Evolutionary conservation across 2,888 invertebrate genomes (phyloP).

Genomic region (Anagyrus pseudococci): DNA sequence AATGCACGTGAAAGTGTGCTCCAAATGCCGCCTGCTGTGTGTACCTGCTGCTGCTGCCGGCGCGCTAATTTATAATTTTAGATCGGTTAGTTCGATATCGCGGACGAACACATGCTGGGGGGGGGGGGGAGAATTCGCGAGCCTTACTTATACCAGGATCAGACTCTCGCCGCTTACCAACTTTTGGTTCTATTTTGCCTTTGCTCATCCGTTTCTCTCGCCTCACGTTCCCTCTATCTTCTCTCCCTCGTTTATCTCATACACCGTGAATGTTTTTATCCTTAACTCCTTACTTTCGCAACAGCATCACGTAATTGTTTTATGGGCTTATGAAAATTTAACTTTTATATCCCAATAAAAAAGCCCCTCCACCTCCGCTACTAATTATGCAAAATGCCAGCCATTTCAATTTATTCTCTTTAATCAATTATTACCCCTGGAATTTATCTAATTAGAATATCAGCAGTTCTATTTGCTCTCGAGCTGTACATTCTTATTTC

Average conservation of each 20-base stretch:
- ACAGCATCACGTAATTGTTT: no score
- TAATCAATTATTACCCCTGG: no score
- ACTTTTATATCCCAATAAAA: no score
- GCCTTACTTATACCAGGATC: background rate
- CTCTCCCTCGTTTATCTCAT: no score
- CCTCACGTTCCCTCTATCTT: background rate
- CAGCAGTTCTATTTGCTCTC: no score
- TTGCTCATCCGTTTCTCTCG: background rate
- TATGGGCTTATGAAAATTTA: no score
- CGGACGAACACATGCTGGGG: slow-evolving; percentile 12
- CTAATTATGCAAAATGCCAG: no score
- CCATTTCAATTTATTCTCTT: no score
- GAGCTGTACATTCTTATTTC: no score
- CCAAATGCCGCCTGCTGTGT: background rate
- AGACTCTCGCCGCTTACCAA: background rate
- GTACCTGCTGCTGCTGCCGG: background rate
- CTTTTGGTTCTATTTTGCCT: background rate
- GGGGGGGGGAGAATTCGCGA: background rate
- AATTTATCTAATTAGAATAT: no score
- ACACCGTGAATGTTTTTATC: background rate
- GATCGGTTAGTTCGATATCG: slow-evolving; percentile 11
- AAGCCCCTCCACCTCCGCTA: no score
- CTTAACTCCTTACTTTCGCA: background rate
- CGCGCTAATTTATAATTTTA: slow-evolving; percentile 29
- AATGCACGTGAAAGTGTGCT: no score